Evolutionary conservation across 2,888 invertebrate genomes (phyloP), one percentile per base, ranked within the genome.

Genomic region (Pristionchus fissidentatus): DNA sequence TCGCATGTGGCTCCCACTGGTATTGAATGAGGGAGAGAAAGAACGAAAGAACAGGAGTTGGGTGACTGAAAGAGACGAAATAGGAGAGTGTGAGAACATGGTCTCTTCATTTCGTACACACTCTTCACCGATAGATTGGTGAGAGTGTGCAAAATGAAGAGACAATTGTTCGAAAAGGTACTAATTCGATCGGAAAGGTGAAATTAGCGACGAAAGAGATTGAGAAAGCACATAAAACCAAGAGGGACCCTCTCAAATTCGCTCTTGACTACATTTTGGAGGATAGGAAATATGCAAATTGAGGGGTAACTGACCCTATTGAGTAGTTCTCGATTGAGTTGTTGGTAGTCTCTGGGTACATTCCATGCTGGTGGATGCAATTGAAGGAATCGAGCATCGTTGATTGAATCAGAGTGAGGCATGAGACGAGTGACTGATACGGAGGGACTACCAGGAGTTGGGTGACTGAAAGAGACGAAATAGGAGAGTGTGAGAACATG

Each of bases 331-430:
- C 22, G 60, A 13, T 81, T 62, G 29, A 81, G 32, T 62, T 81
- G 60, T 1, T 15, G 52, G 32, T 81, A 81, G 26, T 81, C 80
- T 62, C 46, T 81, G 35, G 62, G 35, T 2, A 46, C n/a, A 62
- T 41, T 41, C 60, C 62, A 81, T 60, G 38, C 46, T 19, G 62
- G 62, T 22, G 80, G 22, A 32, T 81, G 80, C 22, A 81, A 62
- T 81, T 81, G 80, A 38, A 81, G 62, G 80, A 81, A 81, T 62
- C 80, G 41, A 43, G 83, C 83, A 83, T 83, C 70, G 35, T 83
- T 83, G 73, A 83, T 73, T 83, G 83, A 83, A 22, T 52, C 70
- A 13, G 83, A 83, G 35, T 83, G 83, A 46, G 79, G 79, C 8
- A 79, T 52, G 10, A 79, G n/a, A 26, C 79, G 55, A 57, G 38